Base-by-base conservation (phyloP, 2,113 vertebrate genomes). In the Thamnaconus septentrionalis region DNA sequence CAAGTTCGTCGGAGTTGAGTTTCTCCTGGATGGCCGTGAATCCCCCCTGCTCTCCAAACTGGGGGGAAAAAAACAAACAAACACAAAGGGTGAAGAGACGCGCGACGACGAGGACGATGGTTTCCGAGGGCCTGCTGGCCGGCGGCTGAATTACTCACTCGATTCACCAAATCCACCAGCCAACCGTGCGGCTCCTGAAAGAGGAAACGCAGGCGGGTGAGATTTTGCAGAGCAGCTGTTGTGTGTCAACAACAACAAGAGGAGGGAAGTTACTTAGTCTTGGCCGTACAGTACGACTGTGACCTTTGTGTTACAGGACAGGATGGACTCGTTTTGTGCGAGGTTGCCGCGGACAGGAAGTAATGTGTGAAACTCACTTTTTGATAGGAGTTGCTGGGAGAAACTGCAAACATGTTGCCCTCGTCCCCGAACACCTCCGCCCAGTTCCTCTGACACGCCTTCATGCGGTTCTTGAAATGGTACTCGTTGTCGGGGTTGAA, bases 391-490 rank as follows among this genome's bases (percentile, higher is more conserved):
- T 95, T 95, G 61, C 93, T 86, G 12, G 96, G 95, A 0, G 97
- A 98, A 59, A 98, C 85, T 1, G 96, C 97, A 79, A 96, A 98
- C 92, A 94, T 94, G 87, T 92, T 96, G 62, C 84, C 78, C 56
- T 97, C 96, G 9, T 99, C 97, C 73, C 97, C 96, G 55, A 99
- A 98, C 56, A 99, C 94, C 66, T 99, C 97, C 4, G 93, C 93
- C 97, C 97, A 99, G 88, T 96, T 98, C 85, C 96, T 96, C 80
- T 98, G 96, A 80, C 94, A 95, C 0, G 92, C 88, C 89, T 99
- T 99, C 96, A 98, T 97, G 74, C 97, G 93, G 74, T 99, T 99
- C 90, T 99, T 99, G 86, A 99, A 99, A 84, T 99, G 97, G 89
- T 98, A 99, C 80, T 99, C 97, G 8, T 98, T 99, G 83, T 98